phyloP scores from a whole-genome alignment of 2,888 invertebrate genomes.

The Watsonalla binaria region DNA sequence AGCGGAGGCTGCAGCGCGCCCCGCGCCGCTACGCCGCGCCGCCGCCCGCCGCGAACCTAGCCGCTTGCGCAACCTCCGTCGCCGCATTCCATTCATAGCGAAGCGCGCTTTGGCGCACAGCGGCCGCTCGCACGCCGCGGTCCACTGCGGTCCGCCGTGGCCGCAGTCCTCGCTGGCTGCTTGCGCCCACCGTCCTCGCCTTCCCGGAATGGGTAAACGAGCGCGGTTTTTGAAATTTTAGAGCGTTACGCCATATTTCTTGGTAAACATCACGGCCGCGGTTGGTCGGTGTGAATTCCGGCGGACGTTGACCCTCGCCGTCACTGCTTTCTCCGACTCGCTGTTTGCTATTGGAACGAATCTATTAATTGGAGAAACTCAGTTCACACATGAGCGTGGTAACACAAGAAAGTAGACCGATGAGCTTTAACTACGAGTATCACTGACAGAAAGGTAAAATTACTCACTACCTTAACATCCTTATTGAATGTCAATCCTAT shows the following conservation, averaged over 20 bases:
- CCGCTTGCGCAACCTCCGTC: constrained; percentile 72
- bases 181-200: constrained; percentile 30
- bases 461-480: constrained; percentile 16
- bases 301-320: constrained; percentile 70
- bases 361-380: constrained; percentile 79
- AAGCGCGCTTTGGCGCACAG: constrained; percentile 44
- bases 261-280: constrained; percentile 67
- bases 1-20: constrained; percentile 60
- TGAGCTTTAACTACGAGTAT: constrained; percentile 43
- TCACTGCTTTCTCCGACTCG: constrained; percentile 71
- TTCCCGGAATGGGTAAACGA: constrained; percentile 59
- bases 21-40: constrained; percentile 34
- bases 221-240: constrained; percentile 68
- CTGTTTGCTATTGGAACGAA: constrained; percentile 78
- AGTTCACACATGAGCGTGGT: constrained; percentile 77
- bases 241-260: constrained; percentile 74
- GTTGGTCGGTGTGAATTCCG: constrained; percentile 67
- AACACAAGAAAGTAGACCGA: constrained; percentile 72
- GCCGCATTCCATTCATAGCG: constrained; percentile 77
- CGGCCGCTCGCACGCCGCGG: constrained; percentile 18
- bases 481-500: background rate
- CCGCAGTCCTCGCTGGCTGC: constrained; percentile 13
- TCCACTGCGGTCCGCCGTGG: constrained; percentile 3
- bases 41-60: constrained; percentile 47
- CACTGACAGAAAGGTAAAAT: constrained; percentile 22